Evolutionary conservation across 2,888 invertebrate species (phyloP).

Genomic region (Euplexia lucipara): DNA sequence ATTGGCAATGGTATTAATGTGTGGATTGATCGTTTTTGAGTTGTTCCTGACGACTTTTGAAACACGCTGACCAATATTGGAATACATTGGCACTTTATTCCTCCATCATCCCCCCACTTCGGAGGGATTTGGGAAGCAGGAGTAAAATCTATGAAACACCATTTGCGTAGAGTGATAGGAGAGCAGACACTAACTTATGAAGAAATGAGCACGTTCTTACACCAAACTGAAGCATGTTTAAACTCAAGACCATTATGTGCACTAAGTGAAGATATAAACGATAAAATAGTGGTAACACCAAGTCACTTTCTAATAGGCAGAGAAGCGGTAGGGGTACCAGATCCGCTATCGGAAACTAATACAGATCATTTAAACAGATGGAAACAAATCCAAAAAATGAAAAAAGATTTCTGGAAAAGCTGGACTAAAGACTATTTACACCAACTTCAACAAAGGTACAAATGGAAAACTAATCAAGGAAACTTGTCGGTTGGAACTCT

Average conservation of each 20-base stretch:
- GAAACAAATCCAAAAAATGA: too few species aligned
- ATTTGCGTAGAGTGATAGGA: constrained; percentile 23
- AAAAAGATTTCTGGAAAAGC: too few species aligned
- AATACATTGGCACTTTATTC: constrained; percentile 24
- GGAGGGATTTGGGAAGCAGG: too few species aligned
- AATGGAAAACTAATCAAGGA: too few species aligned
- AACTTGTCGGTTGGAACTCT: too few species aligned
- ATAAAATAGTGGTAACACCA: constrained; percentile 10
- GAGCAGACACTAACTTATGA: constrained; percentile 17
- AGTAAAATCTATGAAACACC: constrained; percentile 11
- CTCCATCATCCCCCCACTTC: constrained; percentile 13
- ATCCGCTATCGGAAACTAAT: too few species aligned
- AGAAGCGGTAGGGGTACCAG: too few species aligned
- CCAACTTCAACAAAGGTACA: too few species aligned
- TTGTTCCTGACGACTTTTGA: constrained; percentile 2
- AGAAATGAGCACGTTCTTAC: constrained; percentile 21
- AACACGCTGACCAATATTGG: constrained; percentile 2
- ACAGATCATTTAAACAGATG: too few species aligned
- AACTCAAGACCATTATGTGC: constrained; percentile 13
- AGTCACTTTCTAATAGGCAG: constrained; percentile 17
- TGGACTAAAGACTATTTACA: too few species aligned
- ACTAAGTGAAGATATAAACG: constrained; percentile 18
- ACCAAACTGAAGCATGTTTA: constrained; percentile 20
- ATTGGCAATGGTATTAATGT: too few species aligned
- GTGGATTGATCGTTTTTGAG: too few species aligned